These are phyloP conservation scores for Oligia latruncula DNA, from an alignment of 2,888 invertebrate genomes.

Conservation along the genomic window DNA sequence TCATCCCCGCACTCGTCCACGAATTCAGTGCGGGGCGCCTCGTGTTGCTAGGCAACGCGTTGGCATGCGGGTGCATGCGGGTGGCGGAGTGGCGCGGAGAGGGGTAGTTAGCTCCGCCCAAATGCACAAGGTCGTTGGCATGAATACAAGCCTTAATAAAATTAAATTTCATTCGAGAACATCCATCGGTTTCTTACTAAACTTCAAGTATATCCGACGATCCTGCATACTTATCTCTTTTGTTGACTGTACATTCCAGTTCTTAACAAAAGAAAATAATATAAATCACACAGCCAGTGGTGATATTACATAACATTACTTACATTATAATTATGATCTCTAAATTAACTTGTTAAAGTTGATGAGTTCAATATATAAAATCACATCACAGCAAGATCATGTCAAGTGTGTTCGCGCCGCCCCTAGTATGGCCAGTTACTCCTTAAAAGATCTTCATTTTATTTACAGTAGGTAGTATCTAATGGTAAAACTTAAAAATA, in stretches of 20 bases:
- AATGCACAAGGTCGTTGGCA: too few relatives aligned
- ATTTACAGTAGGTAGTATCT: slow-evolving; percentile 82
- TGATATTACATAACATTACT: slow-evolving; percentile 61
- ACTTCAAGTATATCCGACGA: too few relatives aligned
- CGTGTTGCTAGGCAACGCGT: too few relatives aligned
- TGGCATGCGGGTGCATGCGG: too few relatives aligned
- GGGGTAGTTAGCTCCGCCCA: too few relatives aligned
- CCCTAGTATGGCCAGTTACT: slow-evolving; percentile 78
- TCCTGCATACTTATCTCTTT: too few relatives aligned
- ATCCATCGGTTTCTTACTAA: too few relatives aligned
- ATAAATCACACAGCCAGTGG: slow-evolving; percentile 63
- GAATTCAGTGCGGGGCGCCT: too few relatives aligned
- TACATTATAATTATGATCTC: slow-evolving; percentile 55
- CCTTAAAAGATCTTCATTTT: slow-evolving; percentile 83
- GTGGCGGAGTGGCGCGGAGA: too few relatives aligned
- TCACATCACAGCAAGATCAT: slow-evolving; percentile 62
- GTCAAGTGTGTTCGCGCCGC: slow-evolving; percentile 70
- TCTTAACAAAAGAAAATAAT: slow-evolving; percentile 59
- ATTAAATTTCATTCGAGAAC: too few relatives aligned
- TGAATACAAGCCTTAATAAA: too few relatives aligned
- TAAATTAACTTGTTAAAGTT: slow-evolving; percentile 45
- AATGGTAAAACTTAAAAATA: slow-evolving; percentile 89
- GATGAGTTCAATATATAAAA: slow-evolving; percentile 47
- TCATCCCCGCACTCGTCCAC: too few relatives aligned
- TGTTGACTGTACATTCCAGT: slow-evolving; percentile 28